Conservation (phyloP, 2,888 invertebrate species). For the Macrophya alboannulata region DNA sequence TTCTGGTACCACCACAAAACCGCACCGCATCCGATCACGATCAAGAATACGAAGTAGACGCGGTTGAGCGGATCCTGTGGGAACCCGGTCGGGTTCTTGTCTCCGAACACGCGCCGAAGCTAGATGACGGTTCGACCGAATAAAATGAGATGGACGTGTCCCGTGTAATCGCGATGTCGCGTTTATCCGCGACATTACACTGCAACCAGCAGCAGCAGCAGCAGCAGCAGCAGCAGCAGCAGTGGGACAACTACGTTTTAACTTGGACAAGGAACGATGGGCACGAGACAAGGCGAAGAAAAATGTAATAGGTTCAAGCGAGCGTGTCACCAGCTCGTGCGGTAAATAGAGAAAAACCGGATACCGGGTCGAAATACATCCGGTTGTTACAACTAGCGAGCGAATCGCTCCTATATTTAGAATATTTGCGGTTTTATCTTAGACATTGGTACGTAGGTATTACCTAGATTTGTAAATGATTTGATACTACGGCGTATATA, state of each 20-base stretch:
- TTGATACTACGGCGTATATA: not conserved
- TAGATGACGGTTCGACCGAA: not conserved
- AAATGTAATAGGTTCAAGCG: slow-evolving; percentile 64
- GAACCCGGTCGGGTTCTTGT: slow-evolving; percentile 31
- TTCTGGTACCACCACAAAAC: slow-evolving; percentile 39
- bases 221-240: slow-evolving; percentile 34
- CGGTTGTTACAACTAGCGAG: slow-evolving; percentile 17
- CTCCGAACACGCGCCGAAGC: slow-evolving; percentile 32
- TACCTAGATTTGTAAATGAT: not conserved
- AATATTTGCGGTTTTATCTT: not conserved
- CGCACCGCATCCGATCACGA: slow-evolving; percentile 36
- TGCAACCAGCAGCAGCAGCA: slow-evolving; percentile 17
- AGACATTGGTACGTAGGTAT: not conserved
- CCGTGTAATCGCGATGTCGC: slow-evolving; percentile 74
- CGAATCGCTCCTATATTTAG: not conserved
- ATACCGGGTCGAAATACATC: slow-evolving; percentile 33
- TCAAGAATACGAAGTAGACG: not conserved
- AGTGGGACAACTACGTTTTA: not conserved
- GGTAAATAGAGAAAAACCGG: slow-evolving; percentile 65
- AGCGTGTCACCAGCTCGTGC: slow-evolving; percentile 69
- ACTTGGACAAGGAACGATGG: slow-evolving; percentile 39
- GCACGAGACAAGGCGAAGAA: slow-evolving; percentile 65
- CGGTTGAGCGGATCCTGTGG: slow-evolving; percentile 43
- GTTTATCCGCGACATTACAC: slow-evolving; percentile 47
- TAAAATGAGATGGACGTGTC: not conserved